Evolutionary conservation across 2,113 vertebrate species (phyloP).

Genomic region (Pongo abelii): DNA sequence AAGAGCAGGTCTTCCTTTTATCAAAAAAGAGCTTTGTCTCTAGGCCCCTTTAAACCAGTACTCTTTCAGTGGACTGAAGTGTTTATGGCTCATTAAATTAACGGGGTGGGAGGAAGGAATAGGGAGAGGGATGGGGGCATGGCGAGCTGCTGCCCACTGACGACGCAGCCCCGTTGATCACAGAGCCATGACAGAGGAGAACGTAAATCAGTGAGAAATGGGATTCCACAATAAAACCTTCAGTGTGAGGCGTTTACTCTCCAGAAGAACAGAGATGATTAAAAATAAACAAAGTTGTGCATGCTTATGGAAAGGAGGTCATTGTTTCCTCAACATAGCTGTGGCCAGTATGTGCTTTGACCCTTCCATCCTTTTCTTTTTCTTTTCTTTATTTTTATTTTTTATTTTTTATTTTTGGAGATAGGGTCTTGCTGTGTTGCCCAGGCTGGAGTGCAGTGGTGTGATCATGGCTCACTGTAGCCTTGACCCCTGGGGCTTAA

Average conservation of each 20-base stretch:
- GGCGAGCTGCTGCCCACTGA: not conserved
- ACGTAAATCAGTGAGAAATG: not conserved
- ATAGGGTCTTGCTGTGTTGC: too few species aligned
- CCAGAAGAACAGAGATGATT: not conserved
- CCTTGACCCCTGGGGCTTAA: too few species aligned
- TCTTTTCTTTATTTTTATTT: too few species aligned
- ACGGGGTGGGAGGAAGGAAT: not conserved
- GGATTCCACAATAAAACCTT: not conserved
- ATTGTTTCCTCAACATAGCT: not conserved
- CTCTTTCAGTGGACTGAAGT: not conserved
- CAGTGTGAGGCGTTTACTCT: fast-evolving
- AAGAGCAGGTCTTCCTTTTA: not conserved
- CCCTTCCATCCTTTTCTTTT: not conserved
- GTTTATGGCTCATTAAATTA: not conserved
- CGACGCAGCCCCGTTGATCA: fast-evolving
- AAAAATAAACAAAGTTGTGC: not conserved
- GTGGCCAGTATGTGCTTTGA: fast-evolving
- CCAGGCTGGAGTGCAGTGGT: too few species aligned
- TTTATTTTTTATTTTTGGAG: too few species aligned
- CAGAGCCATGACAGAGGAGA: not conserved
- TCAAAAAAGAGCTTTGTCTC: not conserved
- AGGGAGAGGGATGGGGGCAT: fast-evolving
- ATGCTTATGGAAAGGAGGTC: not conserved
- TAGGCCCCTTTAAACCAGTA: not conserved
- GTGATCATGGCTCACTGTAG: too few species aligned